Percentiles rank a stretch among this genome's conserved stretches.
phyloP scores from a whole-genome alignment of 2,113 vertebrate species.

The Microtus oregoni region DNA sequence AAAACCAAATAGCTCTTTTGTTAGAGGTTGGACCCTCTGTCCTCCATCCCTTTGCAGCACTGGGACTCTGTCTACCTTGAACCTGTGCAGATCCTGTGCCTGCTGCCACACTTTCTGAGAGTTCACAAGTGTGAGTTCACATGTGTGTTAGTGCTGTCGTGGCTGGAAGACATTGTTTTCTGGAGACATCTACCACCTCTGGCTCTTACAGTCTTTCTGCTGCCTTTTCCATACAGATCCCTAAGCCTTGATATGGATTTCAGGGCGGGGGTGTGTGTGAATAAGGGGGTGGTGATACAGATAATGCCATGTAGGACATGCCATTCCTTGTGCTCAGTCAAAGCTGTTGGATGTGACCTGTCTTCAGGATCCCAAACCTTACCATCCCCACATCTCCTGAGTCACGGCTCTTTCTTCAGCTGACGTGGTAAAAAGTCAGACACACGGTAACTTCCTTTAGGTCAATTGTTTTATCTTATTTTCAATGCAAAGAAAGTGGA shows the following conservation, averaged over 20 bases:
- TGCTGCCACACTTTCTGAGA: too few relatives aligned
- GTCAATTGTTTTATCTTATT: neutral
- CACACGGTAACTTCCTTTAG: neutral
- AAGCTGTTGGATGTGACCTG: neutral
- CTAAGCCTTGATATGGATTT: neutral
- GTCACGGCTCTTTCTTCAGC: neutral
- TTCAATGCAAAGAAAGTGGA: neutral
- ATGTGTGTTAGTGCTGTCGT: neutral
- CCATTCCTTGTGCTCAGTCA: neutral
- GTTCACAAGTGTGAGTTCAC: neutral
- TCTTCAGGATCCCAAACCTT: neutral
- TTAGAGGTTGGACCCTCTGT: neutral
- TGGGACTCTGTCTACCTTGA: neutral
- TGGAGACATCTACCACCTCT: neutral
- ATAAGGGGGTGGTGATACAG: neutral
- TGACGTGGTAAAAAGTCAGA: neutral
- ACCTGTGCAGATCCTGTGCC: neutral
- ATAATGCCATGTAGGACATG: neutral
- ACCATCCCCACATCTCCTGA: neutral
- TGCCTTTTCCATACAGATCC: neutral
- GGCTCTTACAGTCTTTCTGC: neutral
- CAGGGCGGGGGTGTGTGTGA: fast-evolving
- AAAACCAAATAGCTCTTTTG: neutral
- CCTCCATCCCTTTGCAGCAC: neutral
- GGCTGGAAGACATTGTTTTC: too few relatives aligned